Percentiles rank a stretch among this genome's conserved stretches.
Evolutionary conservation across 2,113 vertebrate genomes (phyloP).

Genomic region (Macaca mulatta): DNA sequence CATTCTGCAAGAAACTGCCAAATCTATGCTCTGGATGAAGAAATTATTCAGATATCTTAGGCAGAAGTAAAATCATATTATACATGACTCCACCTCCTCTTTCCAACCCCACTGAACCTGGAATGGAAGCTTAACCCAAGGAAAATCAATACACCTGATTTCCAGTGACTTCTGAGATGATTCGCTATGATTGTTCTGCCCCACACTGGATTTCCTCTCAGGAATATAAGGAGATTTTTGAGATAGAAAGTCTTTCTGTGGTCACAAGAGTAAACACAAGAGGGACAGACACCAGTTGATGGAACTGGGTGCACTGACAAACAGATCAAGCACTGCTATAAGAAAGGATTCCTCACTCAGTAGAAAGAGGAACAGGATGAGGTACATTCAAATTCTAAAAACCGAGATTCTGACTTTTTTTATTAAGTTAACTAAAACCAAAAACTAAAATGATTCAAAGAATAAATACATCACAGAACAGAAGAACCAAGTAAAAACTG

Average conservation of each 20-base stretch:
- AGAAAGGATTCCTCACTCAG: not conserved
- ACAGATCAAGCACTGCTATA: not conserved
- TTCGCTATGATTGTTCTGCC: not conserved
- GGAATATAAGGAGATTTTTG: not conserved
- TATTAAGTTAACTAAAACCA: not conserved
- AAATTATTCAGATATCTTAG: not conserved
- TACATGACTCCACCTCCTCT: not conserved
- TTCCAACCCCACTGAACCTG: not conserved
- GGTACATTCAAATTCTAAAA: not conserved
- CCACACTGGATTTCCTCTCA: not conserved
- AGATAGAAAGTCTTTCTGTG: not conserved
- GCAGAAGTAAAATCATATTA: not conserved
- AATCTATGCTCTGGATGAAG: not conserved
- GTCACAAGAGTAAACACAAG: not conserved
- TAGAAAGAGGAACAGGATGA: not conserved
- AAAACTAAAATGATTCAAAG: not conserved
- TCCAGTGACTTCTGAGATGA: not conserved
- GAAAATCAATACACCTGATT: not conserved
- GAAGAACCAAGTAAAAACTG: slow-evolving; percentile 27
- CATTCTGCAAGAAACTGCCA: not conserved
- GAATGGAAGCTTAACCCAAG: not conserved
- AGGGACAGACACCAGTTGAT: not conserved
- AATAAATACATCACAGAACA: not conserved
- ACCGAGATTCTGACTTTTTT: not conserved
- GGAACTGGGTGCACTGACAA: not conserved